Evolutionary conservation across 2,888 invertebrate genomes (phyloP).

Genomic region (Pseudoips prasinana): DNA sequence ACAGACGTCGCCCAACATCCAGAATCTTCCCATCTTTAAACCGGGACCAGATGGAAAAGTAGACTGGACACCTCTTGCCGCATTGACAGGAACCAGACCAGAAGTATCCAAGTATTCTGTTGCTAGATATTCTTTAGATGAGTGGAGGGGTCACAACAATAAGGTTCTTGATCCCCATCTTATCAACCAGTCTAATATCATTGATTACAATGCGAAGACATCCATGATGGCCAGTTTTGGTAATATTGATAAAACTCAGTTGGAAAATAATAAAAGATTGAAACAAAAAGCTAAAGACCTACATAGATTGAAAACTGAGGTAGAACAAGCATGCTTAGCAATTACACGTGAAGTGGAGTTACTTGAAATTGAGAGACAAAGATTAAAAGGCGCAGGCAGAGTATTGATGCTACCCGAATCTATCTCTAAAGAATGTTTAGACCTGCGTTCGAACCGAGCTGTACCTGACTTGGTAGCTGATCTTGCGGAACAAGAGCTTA

Average conservation of each 20-base stretch:
- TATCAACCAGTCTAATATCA: conserved; percentile 77
- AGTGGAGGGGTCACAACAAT: conserved; percentile 85
- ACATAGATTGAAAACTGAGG: conserved; percentile 88
- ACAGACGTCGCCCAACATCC: no score
- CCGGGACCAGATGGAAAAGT: conserved; percentile 88
- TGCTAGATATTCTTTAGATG: conserved; percentile 86
- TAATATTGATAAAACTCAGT: conserved; percentile 85
- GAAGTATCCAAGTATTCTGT: conserved; percentile 88
- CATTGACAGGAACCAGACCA: conserved; percentile 87
- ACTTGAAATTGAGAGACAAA: conserved; percentile 84
- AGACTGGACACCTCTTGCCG: conserved; percentile 86
- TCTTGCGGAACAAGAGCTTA: conserved; percentile 87
- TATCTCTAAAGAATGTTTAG: conserved; percentile 88
- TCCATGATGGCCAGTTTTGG: conserved; percentile 84
- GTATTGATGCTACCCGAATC: conserved; percentile 86
- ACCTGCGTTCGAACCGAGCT: conserved; percentile 85
- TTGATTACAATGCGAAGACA: conserved; percentile 83
- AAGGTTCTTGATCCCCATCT: conserved; percentile 73
- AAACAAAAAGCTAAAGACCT: conserved; percentile 85
- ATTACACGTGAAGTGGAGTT: conserved; percentile 86
- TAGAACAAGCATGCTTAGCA: conserved; percentile 85
- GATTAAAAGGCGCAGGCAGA: conserved; percentile 85
- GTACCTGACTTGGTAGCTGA: conserved; percentile 89
- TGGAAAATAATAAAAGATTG: conserved; percentile 84
- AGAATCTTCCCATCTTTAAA: conserved; percentile 48